Percentiles rank a stretch among this genome's conserved stretches.
Conservation (phyloP, 1,140 invertebrate genomes). For the Orussus abietinus region DNA sequence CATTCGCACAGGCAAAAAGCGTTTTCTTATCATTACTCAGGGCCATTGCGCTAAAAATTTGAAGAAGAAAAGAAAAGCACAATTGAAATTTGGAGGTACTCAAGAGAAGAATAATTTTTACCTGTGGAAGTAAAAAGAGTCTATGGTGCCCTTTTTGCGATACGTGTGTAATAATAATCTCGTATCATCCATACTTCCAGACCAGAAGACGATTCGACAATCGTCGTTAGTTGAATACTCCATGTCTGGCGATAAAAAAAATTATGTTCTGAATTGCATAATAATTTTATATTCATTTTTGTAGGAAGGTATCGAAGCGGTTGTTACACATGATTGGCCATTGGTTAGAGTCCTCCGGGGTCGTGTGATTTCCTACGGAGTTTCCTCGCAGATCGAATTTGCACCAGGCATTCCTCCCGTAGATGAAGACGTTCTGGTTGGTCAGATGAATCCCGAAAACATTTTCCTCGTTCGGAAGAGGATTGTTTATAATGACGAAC, state of each 20-base stretch:
- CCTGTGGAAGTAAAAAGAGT: conserved; percentile 72
- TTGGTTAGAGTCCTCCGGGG: conserved; percentile 57
- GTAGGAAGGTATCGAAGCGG: no score
- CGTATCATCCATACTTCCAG: conserved; percentile 71
- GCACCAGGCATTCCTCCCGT: conserved; percentile 63
- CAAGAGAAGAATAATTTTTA: conserved; percentile 52
- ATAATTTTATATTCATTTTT: no score
- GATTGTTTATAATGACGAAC: conserved; percentile 79
- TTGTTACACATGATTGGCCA: conserved; percentile 74
- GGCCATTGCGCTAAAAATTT: conserved; percentile 60
- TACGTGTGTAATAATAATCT: conserved; percentile 64
- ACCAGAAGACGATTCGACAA: conserved; percentile 74
- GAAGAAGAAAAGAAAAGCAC: conserved; percentile 6
- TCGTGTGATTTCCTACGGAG: conserved; percentile 57
- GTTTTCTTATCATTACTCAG: conserved; percentile 57
- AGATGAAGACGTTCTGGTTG: conserved; percentile 72
- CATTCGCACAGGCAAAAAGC: conserved; percentile 61
- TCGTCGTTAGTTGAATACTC: conserved; percentile 70
- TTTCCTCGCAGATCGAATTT: conserved; percentile 75
- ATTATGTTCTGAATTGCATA: no score
- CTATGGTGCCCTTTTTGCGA: conserved; percentile 54
- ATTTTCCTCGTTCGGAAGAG: conserved; percentile 66
- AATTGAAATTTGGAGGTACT: not conserved
- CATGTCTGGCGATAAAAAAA: conserved; percentile 55
- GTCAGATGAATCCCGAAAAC: conserved; percentile 70